These are phyloP conservation scores for Pica pica DNA, from an alignment of 2,113 vertebrate species.

Conservation along the genomic window DNA sequence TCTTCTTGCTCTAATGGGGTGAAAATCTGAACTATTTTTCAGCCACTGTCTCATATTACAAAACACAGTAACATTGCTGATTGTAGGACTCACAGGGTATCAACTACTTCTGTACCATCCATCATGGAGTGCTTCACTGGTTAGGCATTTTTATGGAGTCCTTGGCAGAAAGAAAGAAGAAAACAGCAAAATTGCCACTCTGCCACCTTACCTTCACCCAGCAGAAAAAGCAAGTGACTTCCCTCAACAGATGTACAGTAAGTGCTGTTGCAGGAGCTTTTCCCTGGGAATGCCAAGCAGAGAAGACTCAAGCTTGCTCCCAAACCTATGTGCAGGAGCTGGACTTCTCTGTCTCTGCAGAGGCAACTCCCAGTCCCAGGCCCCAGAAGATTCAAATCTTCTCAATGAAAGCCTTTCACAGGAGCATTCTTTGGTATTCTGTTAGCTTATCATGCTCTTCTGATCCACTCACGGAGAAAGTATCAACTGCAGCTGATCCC, in stretches of 20 bases:
- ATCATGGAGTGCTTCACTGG: background rate
- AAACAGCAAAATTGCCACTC: background rate
- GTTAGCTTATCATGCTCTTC: background rate
- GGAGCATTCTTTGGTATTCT: background rate
- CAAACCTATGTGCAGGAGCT: background rate
- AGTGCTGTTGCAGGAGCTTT: background rate
- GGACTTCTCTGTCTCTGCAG: background rate
- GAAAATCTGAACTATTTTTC: constrained; percentile 14
- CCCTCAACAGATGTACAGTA: background rate
- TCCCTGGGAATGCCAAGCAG: background rate
- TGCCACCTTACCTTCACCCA: background rate
- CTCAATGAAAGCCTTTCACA: background rate
- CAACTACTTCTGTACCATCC: background rate
- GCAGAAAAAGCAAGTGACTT: background rate
- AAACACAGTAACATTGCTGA: background rate
- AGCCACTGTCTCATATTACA: background rate
- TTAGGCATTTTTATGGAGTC: background rate
- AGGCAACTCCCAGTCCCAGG: background rate
- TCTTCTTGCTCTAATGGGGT: background rate
- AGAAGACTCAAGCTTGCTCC: background rate
- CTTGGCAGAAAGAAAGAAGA: background rate
- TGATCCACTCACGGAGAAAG: background rate
- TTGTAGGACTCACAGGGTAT: background rate
- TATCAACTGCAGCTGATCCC: background rate
- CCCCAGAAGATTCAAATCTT: background rate